phyloP scores from a whole-genome alignment of 2,113 vertebrate species.

The Anthoscopus minutus region DNA sequence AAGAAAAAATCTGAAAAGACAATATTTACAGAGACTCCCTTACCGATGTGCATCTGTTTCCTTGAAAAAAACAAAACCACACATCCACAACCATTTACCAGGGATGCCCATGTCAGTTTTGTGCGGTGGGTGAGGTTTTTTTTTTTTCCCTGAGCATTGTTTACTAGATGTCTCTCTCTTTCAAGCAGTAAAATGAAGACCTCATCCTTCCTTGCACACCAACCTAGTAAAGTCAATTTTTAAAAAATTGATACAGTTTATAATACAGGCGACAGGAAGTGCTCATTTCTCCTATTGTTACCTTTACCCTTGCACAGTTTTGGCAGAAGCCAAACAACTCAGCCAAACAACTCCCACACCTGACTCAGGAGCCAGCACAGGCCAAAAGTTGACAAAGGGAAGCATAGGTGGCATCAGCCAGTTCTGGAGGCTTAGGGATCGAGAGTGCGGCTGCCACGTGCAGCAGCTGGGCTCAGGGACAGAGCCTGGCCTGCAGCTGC shows the following conservation, averaged over 20 bases:
- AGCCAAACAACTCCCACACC: not conserved
- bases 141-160: not conserved
- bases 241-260: not conserved
- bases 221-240: not conserved
- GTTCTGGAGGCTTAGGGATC: not conserved
- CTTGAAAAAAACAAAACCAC: not conserved
- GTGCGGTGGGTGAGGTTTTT: not conserved
- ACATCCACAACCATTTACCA: not conserved
- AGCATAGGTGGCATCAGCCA: not conserved
- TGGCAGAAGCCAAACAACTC: not conserved
- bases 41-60: not conserved
- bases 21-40: not conserved
- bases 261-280: not conserved
- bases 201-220: not conserved
- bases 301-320: not conserved
- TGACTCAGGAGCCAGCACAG: not conserved
- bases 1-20: not conserved
- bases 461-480: not conserved
- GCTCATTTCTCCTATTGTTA: not conserved
- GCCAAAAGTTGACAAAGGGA: not conserved
- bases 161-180: not conserved
- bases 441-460: rapidly evolving
- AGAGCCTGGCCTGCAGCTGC: not conserved
- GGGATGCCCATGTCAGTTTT: not conserved
- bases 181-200: not conserved